Base-by-base conservation (phyloP, 1,140 invertebrate genomes). In the Drosophila ironensis region DNA sequence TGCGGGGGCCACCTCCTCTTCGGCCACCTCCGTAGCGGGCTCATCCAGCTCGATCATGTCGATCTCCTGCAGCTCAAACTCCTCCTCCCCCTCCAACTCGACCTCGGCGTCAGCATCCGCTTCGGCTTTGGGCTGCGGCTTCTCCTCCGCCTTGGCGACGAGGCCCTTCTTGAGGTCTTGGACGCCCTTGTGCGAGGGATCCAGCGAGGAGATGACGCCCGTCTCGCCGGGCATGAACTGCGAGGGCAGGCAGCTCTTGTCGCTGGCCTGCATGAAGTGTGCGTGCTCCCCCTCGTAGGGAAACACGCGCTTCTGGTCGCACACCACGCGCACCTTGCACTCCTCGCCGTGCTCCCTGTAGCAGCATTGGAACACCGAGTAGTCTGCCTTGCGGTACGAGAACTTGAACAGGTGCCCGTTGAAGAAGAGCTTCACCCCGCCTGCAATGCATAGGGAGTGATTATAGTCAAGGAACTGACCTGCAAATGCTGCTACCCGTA, bases 321-420 rank as follows among this genome's bases (percentile, higher is more conserved):
- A 75, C 3, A 89, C 86, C 2, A 89, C 86, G 9, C 86, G 84
- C 22, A 88, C 88, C 51, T 80, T 76, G 57, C 88, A 89, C 45
- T 88, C 68, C 27, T 89, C 81, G 14, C 69, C 76, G 17, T 89
- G 87, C 40, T 89, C 88, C 8, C 87, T 69, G 52, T 81, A 89
- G 47, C 81, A 88, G 70, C 88, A 89, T 33, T 89, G 88, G 60
- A 88, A 89, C n/a, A 89, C 82, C 4, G 86, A 87, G 17, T 52
- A 89, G 20, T 86, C 61, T 5, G 75, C 70, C 47, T 88, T 84
- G 17, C 88, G 87, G 63, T 87, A 89, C 41, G 74, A 86, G 25
- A 86, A 89, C 54, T 72, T 77, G 51, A 87, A 89, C 19, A 89
- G 64, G 47, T 89, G 88, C 4, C 88, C 88, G 14, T 88, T 72